Base-by-base conservation (phyloP, 30 jellyfish, hydroid and myxozoan species). In the Hydractinia symbiolongicarpus region DNA sequence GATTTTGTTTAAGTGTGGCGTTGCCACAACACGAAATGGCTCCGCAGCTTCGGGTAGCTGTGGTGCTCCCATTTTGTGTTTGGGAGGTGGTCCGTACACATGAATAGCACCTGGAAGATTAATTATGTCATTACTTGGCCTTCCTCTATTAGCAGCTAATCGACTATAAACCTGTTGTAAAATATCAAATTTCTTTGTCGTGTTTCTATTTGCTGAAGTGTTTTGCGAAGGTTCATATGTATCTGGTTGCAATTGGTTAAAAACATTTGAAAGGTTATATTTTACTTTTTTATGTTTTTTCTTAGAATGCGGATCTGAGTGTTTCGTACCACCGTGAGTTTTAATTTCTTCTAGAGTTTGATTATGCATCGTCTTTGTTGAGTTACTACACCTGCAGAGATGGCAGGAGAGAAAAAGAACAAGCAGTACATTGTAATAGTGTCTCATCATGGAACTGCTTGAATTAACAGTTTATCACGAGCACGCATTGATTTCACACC, bases 51-150 rank as follows among this genome's bases (percentile, higher is more conserved):
- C 88, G 14, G 82, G 93, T 5, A 81, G 61, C 21, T 75, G 66
- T 14, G 88, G 88, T 9, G 40, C 80, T 8, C 81, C 74, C 54
- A 62, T 52, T 9, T 54, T 57, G 53, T 50, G 56, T 67, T 86
- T 91, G 5, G 99, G 99, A 60, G 99, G 96, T 1, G 96, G 96
- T 4, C 99, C 99, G 58, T 83, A 93, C 9, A 93, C 96, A 79
- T 93, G 86, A 8, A 93, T 83, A 83, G 95, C 94, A 14, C 99
- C 99, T 8, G 99, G 99, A 13, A 93, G 89, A 54, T 87, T 93
- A 54, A 93, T 93, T 15, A 86, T 87, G 20, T 84, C 77, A 15
- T 86, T 72, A 13, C 61, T 80, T 7, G 76, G 77, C 2, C 90
- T 87, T 4, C 94, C 62, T 4, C 70, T 81, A 50, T 81, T 86